A percentile compares a stretch with the other conserved stretches of the same genome.
Evolutionary conservation across 2,113 vertebrate species (phyloP).

Genomic region (Ctenomys sociabilis): DNA sequence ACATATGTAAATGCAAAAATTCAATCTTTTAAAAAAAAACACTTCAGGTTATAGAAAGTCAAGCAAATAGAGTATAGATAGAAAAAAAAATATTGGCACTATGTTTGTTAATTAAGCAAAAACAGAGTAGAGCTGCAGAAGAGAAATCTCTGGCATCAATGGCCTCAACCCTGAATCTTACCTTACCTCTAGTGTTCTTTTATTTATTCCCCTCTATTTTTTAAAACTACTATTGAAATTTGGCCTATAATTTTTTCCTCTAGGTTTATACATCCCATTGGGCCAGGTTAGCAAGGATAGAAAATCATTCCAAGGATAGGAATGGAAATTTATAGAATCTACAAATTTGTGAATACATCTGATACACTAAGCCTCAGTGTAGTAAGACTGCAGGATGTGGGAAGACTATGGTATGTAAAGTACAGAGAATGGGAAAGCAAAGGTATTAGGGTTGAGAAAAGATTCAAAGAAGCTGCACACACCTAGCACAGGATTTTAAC

Average conservation of each 20-base stretch:
- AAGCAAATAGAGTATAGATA: neutral
- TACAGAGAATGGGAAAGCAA: neutral
- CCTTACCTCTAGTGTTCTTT: neutral
- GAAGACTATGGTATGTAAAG: neutral
- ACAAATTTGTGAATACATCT: neutral
- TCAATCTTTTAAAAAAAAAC: neutral
- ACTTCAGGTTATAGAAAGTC: neutral
- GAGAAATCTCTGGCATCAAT: neutral
- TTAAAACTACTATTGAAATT: neutral
- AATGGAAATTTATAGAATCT: neutral
- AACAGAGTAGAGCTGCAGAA: neutral
- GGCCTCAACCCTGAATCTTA: neutral
- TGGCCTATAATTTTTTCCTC: neutral
- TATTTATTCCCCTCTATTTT: neutral
- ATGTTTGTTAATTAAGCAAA: neutral
- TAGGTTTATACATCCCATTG: neutral
- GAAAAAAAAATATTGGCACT: neutral
- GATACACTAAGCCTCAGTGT: too few relatives aligned
- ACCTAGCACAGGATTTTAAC: neutral
- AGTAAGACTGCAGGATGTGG: neutral
- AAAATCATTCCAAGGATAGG: neutral
- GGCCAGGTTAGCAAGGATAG: neutral
- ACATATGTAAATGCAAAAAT: neutral
- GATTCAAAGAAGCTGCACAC: neutral
- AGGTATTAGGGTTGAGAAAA: neutral